These are phyloP conservation scores for Tachina fera DNA, from an alignment of 2,888 invertebrate species.

Conservation along the genomic window DNA sequence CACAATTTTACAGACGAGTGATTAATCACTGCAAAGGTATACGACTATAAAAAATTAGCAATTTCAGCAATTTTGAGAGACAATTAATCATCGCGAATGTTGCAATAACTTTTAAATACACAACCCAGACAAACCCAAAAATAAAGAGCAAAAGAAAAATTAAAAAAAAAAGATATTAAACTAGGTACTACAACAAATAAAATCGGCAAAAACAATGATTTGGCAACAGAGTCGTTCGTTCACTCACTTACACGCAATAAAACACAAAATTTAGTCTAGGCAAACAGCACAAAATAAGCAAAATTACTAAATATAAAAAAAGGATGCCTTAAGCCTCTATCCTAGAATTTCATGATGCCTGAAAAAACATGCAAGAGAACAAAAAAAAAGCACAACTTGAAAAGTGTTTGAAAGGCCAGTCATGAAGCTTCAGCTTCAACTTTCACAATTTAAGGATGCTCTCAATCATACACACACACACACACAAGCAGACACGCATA, in stretches of 20 bases:
- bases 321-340: constrained; percentile 62
- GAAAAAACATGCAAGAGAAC: too few relatives aligned
- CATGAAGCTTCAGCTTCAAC: constrained; percentile 47
- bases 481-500: background rate
- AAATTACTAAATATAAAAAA: constrained; percentile 24
- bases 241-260: constrained; percentile 59
- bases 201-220: constrained; percentile 46
- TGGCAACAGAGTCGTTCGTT: constrained; percentile 36
- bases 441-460: constrained; percentile 49
- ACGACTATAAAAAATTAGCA: constrained; percentile 75
- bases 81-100: constrained; percentile 81
- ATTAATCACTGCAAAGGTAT: constrained; percentile 70
- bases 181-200: constrained; percentile 47
- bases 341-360: constrained; percentile 34
- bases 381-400: background rate
- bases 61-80: constrained; percentile 83
- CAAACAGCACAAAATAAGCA: background rate
- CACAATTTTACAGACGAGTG: constrained; percentile 63
- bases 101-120: constrained; percentile 72
- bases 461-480: background rate
- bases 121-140: constrained; percentile 45
- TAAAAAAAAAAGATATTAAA: background rate
- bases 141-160: too few relatives aligned
- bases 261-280: constrained; percentile 44
- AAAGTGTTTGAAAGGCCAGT: constrained; percentile 67